These are phyloP conservation scores for Centropus unirufus DNA, from an alignment of 2,113 vertebrate genomes.

Conservation along the genomic window DNA sequence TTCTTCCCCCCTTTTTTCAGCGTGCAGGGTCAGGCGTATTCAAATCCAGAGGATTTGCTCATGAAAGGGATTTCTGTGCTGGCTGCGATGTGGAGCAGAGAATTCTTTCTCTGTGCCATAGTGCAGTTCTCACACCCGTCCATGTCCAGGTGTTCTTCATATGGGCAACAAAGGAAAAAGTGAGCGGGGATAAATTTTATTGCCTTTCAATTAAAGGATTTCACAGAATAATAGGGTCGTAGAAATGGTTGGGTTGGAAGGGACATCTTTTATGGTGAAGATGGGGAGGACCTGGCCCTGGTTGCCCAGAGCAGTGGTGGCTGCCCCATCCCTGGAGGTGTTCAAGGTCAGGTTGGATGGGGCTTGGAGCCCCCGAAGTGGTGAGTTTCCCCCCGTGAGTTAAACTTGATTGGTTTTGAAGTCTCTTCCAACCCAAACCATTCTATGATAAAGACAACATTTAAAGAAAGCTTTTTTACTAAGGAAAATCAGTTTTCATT, in stretches of 20 bases:
- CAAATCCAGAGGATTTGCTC: accelerated
- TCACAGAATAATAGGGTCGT: too few species aligned
- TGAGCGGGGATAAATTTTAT: accelerated
- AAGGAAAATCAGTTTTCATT: background rate
- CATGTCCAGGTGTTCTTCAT: accelerated
- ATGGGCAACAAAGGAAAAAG: background rate
- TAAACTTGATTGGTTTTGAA: too few species aligned
- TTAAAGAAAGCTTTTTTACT: background rate
- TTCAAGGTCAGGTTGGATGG: too few species aligned
- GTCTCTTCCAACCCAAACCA: too few species aligned
- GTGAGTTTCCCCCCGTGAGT: too few species aligned
- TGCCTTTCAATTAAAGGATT: background rate
- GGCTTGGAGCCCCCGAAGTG: too few species aligned
- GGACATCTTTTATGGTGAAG: too few species aligned
- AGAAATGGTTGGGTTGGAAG: too few species aligned
- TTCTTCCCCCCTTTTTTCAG: background rate
- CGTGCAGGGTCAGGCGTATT: accelerated
- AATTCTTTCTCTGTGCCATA: accelerated
- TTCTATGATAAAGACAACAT: too few species aligned
- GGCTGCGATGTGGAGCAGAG: accelerated
- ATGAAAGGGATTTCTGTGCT: background rate
- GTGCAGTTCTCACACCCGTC: accelerated
- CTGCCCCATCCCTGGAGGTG: too few species aligned
- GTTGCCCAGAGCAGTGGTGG: too few species aligned
- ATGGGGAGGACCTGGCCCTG: too few species aligned